Conservation (phyloP, 2,888 invertebrate species). For the Capitulum mitella region DNA sequence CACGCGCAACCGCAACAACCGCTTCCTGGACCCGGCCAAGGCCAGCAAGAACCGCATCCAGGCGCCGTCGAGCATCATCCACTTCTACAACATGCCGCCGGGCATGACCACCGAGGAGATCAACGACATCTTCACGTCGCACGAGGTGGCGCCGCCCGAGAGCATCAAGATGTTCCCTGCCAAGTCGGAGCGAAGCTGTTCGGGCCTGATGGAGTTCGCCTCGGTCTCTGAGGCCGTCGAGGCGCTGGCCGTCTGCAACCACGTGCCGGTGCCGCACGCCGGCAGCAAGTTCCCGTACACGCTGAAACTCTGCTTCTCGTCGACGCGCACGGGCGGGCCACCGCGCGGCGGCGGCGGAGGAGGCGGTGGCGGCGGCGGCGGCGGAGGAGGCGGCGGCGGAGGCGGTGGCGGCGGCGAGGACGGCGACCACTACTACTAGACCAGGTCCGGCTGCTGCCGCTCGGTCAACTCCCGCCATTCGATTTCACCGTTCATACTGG, state of each 20-base stretch:
- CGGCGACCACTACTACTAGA: constrained; percentile 20
- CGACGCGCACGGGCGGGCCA: constrained; percentile 46
- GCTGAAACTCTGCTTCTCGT: constrained; percentile 96
- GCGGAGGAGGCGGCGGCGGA: background rate
- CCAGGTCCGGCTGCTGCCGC: background rate
- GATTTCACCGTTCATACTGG: background rate
- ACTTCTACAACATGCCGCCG: constrained; percentile 98
- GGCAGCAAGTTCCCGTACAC: constrained; percentile 96
- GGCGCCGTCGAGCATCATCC: constrained; percentile 87
- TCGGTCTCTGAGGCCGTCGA: constrained; percentile 85
- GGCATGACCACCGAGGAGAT: constrained; percentile 87
- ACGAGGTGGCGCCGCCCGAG: constrained; percentile 69
- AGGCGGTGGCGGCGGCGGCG: background rate
- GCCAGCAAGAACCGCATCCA: constrained; percentile 97
- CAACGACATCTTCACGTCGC: constrained; percentile 77
- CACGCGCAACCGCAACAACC: constrained; percentile 91
- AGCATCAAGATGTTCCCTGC: constrained; percentile 86
- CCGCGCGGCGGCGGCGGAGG: background rate
- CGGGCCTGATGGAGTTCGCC: constrained; percentile 91
- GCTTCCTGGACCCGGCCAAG: constrained; percentile 91
- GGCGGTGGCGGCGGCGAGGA: background rate
- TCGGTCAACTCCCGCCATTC: background rate
- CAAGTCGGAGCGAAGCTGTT: constrained; percentile 55
- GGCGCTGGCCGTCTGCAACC: constrained; percentile 93
- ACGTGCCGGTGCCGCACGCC: constrained; percentile 90